Conservation (phyloP, 2,888 invertebrate species). For the Baronia brevicornis region DNA sequence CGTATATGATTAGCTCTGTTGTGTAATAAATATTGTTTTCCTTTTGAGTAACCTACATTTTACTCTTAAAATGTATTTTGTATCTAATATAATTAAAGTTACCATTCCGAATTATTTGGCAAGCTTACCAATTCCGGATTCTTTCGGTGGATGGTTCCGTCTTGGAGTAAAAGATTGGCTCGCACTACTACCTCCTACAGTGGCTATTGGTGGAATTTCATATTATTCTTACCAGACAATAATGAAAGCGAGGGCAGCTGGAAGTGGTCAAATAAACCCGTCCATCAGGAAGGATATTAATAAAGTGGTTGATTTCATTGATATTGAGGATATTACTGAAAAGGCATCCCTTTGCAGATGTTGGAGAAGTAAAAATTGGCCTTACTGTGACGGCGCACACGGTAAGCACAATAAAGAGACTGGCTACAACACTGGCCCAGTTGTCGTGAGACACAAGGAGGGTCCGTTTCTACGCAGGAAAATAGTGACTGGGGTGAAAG, state of each 20-base stretch:
- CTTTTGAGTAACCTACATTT: conserved; percentile 2
- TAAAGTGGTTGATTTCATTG: conserved; percentile 93
- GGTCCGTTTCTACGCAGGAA: too few relatives aligned
- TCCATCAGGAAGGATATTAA: conserved; percentile 82
- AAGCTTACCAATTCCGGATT: conserved; percentile 88
- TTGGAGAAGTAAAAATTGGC: conserved; percentile 95
- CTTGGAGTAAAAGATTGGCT: conserved; percentile 91
- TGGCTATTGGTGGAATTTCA: conserved; percentile 84
- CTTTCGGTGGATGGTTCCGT: conserved; percentile 89
- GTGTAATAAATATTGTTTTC: conserved; percentile 1
- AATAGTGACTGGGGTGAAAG: too few relatives aligned
- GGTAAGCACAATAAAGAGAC: too few relatives aligned
- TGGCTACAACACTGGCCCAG: too few relatives aligned
- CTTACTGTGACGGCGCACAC: too few relatives aligned
- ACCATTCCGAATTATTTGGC: conserved; percentile 90
- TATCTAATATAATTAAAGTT: conserved; percentile 85
- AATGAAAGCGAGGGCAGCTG: conserved; percentile 70
- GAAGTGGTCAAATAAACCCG: conserved; percentile 77
- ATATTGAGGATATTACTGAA: conserved; percentile 94
- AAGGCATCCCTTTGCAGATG: conserved; percentile 96
- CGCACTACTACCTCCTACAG: conserved; percentile 86
- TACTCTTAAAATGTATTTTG: conserved; percentile 79
- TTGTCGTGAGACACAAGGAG: too few relatives aligned
- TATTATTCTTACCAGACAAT: conserved; percentile 87
- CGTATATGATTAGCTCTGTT: too few relatives aligned